A percentile compares a stretch with the other conserved stretches of the same genome.
Conservation (phyloP, 1,140 invertebrate genomes). For the Drosophila lini region DNA sequence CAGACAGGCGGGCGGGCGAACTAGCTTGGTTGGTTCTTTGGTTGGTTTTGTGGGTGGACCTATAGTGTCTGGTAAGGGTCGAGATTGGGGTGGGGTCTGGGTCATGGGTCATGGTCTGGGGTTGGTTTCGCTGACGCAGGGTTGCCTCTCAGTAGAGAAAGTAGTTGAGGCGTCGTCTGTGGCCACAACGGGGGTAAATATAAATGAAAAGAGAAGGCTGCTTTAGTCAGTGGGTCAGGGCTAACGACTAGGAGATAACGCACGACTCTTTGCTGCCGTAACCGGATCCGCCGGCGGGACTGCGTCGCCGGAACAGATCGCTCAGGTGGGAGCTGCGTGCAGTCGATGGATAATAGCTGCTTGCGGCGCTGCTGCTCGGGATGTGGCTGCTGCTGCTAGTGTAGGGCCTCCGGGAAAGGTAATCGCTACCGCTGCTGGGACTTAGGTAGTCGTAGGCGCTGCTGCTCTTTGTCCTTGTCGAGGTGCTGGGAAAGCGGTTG, state of each 20-base stretch:
- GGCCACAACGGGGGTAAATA: constrained; percentile 46
- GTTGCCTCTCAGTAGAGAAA: constrained; percentile 65
- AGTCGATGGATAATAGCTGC: constrained; percentile 42
- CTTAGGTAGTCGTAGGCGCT: constrained; percentile 65
- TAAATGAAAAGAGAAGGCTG: constrained; percentile 61
- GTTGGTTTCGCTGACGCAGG: constrained; percentile 36
- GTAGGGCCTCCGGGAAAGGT: constrained; percentile 51
- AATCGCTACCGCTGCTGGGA: constrained; percentile 37
- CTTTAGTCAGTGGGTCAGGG: constrained; percentile 48
- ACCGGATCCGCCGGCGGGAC: constrained; percentile 50
- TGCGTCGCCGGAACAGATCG: constrained; percentile 72
- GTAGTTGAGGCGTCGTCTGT: constrained; percentile 71
- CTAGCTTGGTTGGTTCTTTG: constrained; percentile 52
- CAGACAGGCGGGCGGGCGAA: constrained; percentile 66
- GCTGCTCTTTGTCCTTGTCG: constrained; percentile 39
- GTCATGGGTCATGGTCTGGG: constrained; percentile 10
- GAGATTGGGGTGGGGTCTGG: background rate
- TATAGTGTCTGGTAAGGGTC: constrained; percentile 15
- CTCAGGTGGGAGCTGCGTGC: constrained; percentile 63
- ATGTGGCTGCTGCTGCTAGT: constrained; percentile 14
- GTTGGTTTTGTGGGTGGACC: constrained; percentile 37
- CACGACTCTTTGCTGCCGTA: constrained; percentile 80
- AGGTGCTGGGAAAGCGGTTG: constrained; percentile 68
- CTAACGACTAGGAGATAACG: constrained; percentile 73
- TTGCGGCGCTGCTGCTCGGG: constrained; percentile 15